phyloP scores from a whole-genome alignment of 2,888 invertebrate species.

The Meganola albula region DNA sequence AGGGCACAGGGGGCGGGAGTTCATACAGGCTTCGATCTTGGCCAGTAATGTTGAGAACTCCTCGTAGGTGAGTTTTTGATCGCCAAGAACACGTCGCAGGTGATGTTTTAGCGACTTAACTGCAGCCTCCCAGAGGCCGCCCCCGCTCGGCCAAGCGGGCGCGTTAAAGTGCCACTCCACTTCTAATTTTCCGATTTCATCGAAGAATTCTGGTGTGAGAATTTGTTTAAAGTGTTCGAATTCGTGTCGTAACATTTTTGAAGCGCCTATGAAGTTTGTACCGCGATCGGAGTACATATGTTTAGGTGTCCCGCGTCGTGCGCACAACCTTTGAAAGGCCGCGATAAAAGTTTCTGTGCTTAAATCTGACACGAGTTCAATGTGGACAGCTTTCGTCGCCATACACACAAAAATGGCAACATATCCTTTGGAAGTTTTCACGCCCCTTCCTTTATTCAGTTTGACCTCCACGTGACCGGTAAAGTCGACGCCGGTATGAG shows the following conservation, averaged over 20 bases:
- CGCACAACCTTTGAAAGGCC: conserved; percentile 8
- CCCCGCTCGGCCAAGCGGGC: conserved; percentile 1
- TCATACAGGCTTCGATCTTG: conserved; percentile 12
- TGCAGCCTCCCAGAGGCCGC: conserved; percentile 2
- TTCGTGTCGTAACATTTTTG: conserved; percentile 2
- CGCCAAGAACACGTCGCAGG: conserved; percentile 1
- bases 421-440: conserved; percentile 7
- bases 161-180: conserved; percentile 5
- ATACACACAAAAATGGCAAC: conserved; percentile 16
- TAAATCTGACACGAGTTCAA: conserved; percentile 9
- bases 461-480: no score
- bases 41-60: conserved; percentile 1
- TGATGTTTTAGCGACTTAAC: conserved; percentile 2
- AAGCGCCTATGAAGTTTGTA: conserved; percentile 6
- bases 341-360: conserved; percentile 6
- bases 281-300: conserved; percentile 15
- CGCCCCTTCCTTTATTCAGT: no score
- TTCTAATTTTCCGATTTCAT: neutral
- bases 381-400: conserved; percentile 16
- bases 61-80: conserved; percentile 1
- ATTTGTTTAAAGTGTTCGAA: neutral
- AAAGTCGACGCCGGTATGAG: no score
- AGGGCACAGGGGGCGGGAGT: conserved; percentile 16
- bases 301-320: conserved; percentile 10
- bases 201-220: neutral